A percentile compares a stretch with the other conserved stretches of the same genome.
Evolutionary conservation across 2,888 invertebrate species (phyloP).

Genomic region (Griposia aprilina): DNA sequence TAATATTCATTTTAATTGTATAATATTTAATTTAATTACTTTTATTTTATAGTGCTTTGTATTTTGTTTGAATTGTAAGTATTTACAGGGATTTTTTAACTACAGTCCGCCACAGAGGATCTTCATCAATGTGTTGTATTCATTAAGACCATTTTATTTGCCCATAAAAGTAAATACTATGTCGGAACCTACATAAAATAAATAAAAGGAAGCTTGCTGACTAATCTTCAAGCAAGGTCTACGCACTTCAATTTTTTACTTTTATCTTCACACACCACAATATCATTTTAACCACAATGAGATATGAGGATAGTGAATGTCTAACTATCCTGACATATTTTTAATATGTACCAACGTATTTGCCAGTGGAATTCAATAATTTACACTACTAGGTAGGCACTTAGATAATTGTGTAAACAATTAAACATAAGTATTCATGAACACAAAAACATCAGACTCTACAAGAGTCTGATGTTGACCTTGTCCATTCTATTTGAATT

Average conservation of each 20-base stretch:
- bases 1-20: no score
- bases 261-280: not conserved
- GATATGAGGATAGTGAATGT: not conserved
- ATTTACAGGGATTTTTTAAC: not conserved
- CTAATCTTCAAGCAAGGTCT: not conserved
- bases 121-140: not conserved
- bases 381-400: slow-evolving; percentile 4
- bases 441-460: slow-evolving; percentile 10
- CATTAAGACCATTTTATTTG: not conserved
- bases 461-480: not conserved
- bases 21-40: no score
- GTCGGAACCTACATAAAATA: not conserved
- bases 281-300: not conserved
- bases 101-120: not conserved
- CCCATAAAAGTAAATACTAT: not conserved
- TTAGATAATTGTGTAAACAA: slow-evolving; percentile 14
- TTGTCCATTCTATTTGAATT: slow-evolving; percentile 28
- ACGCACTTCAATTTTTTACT: not conserved
- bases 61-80: not conserved
- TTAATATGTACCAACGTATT: not conserved
- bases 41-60: not conserved
- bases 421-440: not conserved
- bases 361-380: not conserved
- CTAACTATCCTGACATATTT: not conserved
- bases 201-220: not conserved